Evolutionary conservation across 2,888 invertebrate genomes (phyloP).

Genomic region (Plagiodera versicolora): DNA sequence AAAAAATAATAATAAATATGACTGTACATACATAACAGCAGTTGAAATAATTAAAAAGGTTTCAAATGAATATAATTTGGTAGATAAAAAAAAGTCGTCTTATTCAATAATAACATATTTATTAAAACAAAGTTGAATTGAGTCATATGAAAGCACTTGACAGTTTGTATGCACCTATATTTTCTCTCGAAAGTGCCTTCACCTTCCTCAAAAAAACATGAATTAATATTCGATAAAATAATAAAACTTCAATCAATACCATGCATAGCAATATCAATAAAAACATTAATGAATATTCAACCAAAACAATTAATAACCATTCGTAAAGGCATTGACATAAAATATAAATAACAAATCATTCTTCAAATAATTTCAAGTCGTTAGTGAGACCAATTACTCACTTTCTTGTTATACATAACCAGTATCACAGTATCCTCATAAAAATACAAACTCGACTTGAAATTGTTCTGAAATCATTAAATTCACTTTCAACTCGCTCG

Average conservation of each 20-base stretch:
- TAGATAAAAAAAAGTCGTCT: neutral
- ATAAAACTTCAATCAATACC: conserved; percentile 24
- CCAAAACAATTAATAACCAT: conserved; percentile 28
- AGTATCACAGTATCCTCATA: conserved; percentile 45
- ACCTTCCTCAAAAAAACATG: conserved; percentile 11
- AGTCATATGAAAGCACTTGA: conserved; percentile 9
- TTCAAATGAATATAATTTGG: too few species aligned
- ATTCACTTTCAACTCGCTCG: conserved; percentile 29
- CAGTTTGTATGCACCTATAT: conserved; percentile 41
- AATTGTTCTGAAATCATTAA: conserved; percentile 25
- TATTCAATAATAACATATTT: neutral
- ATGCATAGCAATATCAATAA: conserved; percentile 33
- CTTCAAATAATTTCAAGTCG: conserved; percentile 25
- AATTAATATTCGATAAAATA: conserved; percentile 25
- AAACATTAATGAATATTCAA: conserved; percentile 32
- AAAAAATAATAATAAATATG: too few species aligned
- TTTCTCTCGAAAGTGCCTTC: conserved; percentile 34
- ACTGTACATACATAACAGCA: too few species aligned
- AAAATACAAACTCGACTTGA: conserved; percentile 25
- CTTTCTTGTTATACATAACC: conserved; percentile 31
- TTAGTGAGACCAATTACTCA: conserved; percentile 28
- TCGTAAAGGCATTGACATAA: conserved; percentile 30
- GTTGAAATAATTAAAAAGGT: too few species aligned
- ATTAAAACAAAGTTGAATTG: conserved; percentile 16
- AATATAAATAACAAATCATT: conserved; percentile 18